Conservation (phyloP, 2,113 vertebrate species). For the Clarias magur region DNA sequence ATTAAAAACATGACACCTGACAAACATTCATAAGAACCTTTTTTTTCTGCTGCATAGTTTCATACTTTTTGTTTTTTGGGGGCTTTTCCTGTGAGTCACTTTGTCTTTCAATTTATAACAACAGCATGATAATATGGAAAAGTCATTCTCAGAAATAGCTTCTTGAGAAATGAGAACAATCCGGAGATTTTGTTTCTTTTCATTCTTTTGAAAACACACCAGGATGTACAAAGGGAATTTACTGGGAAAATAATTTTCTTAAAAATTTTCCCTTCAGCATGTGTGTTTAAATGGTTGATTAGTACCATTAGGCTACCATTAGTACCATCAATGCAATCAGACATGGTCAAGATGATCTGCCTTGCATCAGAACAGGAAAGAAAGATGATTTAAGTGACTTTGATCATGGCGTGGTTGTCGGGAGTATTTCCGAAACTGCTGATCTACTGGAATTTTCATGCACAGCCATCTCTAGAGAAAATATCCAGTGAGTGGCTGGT, state of each 20-base stretch:
- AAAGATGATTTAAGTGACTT: too few relatives aligned
- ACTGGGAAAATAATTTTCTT: not conserved
- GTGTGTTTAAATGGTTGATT: not conserved
- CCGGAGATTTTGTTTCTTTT: not conserved
- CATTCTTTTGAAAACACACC: too few relatives aligned
- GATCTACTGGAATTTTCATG: too few relatives aligned
- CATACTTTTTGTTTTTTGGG: not conserved
- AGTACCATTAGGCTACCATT: not conserved
- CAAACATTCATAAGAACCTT: not conserved
- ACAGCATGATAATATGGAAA: not conserved
- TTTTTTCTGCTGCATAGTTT: not conserved
- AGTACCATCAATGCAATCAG: too few relatives aligned
- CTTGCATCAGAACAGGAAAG: too few relatives aligned
- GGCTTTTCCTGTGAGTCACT: not conserved
- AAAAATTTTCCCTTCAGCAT: not conserved
- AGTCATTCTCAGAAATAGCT: not conserved
- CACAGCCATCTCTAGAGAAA: too few relatives aligned
- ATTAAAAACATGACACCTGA: not conserved
- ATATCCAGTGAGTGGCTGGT: too few relatives aligned
- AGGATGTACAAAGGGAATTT: not conserved
- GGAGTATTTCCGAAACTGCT: too few relatives aligned
- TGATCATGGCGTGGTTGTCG: too few relatives aligned
- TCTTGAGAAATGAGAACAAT: not conserved
- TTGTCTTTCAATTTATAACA: not conserved
- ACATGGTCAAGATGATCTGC: too few relatives aligned